These are phyloP conservation scores for Patagioenas fasciata DNA, from an alignment of 2,113 vertebrate species.

Conservation along the genomic window DNA sequence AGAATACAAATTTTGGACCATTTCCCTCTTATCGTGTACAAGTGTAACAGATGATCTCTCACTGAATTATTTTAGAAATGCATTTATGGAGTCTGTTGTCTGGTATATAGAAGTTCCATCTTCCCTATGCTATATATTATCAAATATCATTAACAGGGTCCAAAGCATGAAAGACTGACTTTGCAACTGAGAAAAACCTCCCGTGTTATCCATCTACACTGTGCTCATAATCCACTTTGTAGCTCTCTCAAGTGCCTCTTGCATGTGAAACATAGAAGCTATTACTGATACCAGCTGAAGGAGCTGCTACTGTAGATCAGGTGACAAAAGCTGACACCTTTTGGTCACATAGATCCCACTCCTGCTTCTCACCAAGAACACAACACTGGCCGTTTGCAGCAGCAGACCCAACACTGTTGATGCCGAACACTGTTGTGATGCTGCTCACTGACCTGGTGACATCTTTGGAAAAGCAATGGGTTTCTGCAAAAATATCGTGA, in stretches of 20 bases:
- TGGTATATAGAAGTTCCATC: conserved; percentile 22
- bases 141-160: background rate
- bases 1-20: conserved; percentile 50
- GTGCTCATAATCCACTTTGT: background rate
- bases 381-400: background rate
- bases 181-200: background rate
- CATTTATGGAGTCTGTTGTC: conserved; percentile 61
- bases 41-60: conserved; percentile 62
- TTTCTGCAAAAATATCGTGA: background rate
- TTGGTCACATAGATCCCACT: background rate
- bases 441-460: background rate
- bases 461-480: background rate
- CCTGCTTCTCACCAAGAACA: background rate
- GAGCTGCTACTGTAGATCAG: background rate
- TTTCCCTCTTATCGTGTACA: conserved; percentile 20
- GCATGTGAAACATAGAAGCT: fast-evolving
- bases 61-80: conserved; percentile 66
- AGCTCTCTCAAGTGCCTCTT: background rate
- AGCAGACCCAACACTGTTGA: background rate
- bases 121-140: conserved; percentile 1
- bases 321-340: background rate
- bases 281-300: background rate
- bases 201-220: background rate
- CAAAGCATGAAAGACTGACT: background rate
- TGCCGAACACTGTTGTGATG: background rate